phyloP scores from a whole-genome alignment of 2,888 invertebrate species.

The Nysson spinosus region DNA sequence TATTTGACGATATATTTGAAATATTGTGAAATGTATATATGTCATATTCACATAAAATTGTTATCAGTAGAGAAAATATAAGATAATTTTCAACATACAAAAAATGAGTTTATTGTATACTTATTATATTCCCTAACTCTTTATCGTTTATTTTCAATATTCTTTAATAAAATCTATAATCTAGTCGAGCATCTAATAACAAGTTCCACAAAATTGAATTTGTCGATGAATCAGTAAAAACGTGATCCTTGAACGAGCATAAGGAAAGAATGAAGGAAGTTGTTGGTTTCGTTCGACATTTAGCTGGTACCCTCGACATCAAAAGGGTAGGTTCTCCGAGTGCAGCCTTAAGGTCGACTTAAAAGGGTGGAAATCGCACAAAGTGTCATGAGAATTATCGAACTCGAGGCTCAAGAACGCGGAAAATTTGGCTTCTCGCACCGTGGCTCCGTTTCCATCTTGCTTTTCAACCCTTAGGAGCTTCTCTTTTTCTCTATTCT shows the following conservation, averaged over 20 bases:
- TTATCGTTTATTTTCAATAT: too few relatives aligned
- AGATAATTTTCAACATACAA: too few relatives aligned
- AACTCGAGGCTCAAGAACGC: conserved; percentile 65
- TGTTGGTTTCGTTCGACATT: not conserved
- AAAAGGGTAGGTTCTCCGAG: conserved; percentile 26
- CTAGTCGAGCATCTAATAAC: too few relatives aligned
- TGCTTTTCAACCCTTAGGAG: conserved; percentile 39
- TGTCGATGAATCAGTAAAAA: not conserved
- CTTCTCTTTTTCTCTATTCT: conserved; percentile 45
- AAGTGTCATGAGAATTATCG: conserved; percentile 65
- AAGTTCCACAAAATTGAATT: too few relatives aligned
- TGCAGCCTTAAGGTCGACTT: conserved; percentile 26
- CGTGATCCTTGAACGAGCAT: not conserved
- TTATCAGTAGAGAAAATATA: too few relatives aligned
- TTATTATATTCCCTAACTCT: too few relatives aligned
- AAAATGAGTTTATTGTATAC: too few relatives aligned
- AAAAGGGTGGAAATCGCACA: conserved; percentile 58
- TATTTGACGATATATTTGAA: too few relatives aligned
- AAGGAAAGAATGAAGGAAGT: not conserved
- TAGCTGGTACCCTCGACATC: conserved; percentile 16
- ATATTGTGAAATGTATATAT: too few relatives aligned
- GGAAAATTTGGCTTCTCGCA: conserved; percentile 64
- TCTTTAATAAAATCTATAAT: too few relatives aligned
- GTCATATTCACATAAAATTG: too few relatives aligned
- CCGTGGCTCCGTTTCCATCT: conserved; percentile 31